Conservation (phyloP, 2,113 vertebrate species). For the Sardina pilchardus region DNA sequence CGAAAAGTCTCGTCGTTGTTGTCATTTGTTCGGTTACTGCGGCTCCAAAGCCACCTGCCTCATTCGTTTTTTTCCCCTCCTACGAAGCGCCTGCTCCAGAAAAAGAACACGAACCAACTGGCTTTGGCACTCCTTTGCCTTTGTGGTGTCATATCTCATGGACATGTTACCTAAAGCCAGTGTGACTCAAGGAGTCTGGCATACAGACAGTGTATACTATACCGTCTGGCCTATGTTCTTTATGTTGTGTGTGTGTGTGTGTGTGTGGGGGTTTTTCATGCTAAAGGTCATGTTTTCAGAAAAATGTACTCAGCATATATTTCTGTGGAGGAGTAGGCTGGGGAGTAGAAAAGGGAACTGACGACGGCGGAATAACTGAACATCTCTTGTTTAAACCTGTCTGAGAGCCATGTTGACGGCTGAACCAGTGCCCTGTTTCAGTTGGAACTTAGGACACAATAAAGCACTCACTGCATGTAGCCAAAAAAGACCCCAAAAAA, state of each 20-base stretch:
- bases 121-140: constrained; percentile 11
- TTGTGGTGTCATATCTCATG: not conserved
- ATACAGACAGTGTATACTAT: not conserved
- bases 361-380: not conserved
- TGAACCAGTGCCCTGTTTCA: not conserved
- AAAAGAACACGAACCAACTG: not conserved
- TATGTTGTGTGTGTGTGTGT: not conserved
- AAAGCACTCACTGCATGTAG: not conserved
- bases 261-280: not conserved
- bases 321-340: not conserved
- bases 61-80: not conserved
- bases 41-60: not conserved
- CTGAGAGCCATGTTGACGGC: not conserved
- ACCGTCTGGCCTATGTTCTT: not conserved
- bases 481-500: not conserved
- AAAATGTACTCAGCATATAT: not conserved
- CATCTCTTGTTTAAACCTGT: constrained; percentile 13
- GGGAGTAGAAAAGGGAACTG: not conserved
- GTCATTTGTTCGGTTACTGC: not conserved
- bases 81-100: not conserved
- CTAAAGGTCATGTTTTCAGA: not conserved
- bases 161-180: not conserved
- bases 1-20: not conserved
- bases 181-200: not conserved
- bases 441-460: not conserved